Conservation (phyloP, 1,140 invertebrate genomes). For the Pseudomyrmex gracilis region DNA sequence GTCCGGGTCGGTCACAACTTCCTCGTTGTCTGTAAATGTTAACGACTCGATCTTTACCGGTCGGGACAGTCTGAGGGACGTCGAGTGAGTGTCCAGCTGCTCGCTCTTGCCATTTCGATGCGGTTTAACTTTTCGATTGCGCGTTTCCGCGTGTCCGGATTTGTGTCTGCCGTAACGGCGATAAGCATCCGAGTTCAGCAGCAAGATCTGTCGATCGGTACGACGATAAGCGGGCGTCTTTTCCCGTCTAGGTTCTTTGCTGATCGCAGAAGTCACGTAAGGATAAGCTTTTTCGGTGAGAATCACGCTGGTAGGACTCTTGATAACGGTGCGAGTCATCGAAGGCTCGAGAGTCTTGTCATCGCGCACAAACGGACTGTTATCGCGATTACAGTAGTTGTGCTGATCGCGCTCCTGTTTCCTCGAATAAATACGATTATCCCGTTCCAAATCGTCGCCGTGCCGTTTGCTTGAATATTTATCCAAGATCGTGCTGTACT, state of each 20-base stretch:
- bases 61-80: slow-evolving; percentile 80
- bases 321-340: slow-evolving; percentile 77
- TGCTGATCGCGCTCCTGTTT: slow-evolving; percentile 67
- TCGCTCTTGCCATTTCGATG: slow-evolving; percentile 80
- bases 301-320: slow-evolving; percentile 85
- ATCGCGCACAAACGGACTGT: slow-evolving; percentile 79
- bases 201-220: slow-evolving; percentile 46
- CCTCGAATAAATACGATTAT: slow-evolving; percentile 21
- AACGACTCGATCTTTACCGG: slow-evolving; percentile 29
- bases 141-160: slow-evolving; percentile 78
- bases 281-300: slow-evolving; percentile 90
- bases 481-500: slow-evolving; percentile 90
- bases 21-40: neutral
- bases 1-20: slow-evolving; percentile 65
- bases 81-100: slow-evolving; percentile 71
- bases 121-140: slow-evolving; percentile 74
- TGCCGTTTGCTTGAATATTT: slow-evolving; percentile 88
- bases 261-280: slow-evolving; percentile 83
- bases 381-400: slow-evolving; percentile 67
- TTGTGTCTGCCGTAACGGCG: slow-evolving; percentile 80
- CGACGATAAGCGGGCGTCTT: slow-evolving; percentile 75
- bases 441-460: slow-evolving; percentile 73
- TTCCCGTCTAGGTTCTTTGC: slow-evolving; percentile 66
- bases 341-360: slow-evolving; percentile 89
- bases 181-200: slow-evolving; percentile 67